Conservation (phyloP, 2,888 invertebrate species). For the Fissipunctia ypsillon region DNA sequence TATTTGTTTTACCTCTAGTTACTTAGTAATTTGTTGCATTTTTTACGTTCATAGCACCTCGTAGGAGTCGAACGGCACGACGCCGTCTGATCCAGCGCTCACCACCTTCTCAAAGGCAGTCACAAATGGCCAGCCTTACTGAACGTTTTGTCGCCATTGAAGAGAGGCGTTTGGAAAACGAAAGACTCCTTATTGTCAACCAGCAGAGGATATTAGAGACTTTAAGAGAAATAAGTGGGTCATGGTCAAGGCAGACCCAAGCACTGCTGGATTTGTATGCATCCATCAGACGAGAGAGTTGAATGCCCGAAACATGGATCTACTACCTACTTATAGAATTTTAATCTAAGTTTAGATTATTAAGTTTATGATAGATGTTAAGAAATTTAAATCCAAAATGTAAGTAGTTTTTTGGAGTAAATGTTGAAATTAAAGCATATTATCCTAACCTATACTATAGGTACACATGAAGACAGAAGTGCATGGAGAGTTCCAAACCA, state of each 20-base stretch:
- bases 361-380: no score
- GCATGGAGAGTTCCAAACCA: no score
- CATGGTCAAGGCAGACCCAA: no score
- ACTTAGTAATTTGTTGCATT: neutral
- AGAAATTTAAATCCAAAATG: no score
- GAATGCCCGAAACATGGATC: no score
- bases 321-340: no score
- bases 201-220: constrained; percentile 7
- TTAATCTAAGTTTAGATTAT: no score
- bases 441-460: no score
- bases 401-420: no score
- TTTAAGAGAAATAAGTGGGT: neutral
- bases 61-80: neutral
- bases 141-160: constrained; percentile 6
- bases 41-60: neutral
- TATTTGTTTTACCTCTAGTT: neutral
- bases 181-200: constrained; percentile 5
- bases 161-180: constrained; percentile 11
- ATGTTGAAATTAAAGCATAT: no score
- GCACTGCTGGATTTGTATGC: neutral
- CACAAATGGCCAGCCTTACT: constrained; percentile 8
- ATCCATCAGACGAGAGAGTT: neutral
- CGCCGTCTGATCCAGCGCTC: neutral
- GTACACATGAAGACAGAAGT: no score
- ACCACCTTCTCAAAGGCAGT: neutral